phyloP scores from a whole-genome alignment of 1,140 invertebrate species.

The Acromyrmex heyeri region DNA sequence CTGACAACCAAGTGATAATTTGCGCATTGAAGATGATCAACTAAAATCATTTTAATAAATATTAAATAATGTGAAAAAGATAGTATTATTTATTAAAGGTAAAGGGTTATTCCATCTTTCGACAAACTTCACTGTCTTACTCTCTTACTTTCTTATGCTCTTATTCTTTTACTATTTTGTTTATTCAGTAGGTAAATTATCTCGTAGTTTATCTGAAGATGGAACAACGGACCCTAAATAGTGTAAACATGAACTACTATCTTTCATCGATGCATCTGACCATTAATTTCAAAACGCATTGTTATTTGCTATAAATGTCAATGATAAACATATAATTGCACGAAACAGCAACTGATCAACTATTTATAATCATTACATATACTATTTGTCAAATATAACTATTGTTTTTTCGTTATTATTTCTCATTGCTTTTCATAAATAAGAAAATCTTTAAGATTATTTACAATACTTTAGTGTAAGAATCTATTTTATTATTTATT shows the following conservation, averaged over 20 bases:
- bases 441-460: background rate
- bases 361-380: background rate
- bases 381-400: background rate
- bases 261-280: slow-evolving; percentile 7
- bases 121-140: no score
- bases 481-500: slow-evolving; percentile 2
- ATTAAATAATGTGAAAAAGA: background rate
- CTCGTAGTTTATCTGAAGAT: no score
- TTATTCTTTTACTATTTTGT: no score
- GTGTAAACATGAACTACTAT: background rate
- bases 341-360: background rate
- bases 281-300: background rate
- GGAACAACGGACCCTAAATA: no score
- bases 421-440: background rate
- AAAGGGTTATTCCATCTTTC: no score
- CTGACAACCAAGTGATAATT: slow-evolving; percentile 91
- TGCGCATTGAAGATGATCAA: slow-evolving; percentile 91
- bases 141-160: no score
- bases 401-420: background rate
- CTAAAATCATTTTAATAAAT: slow-evolving; percentile 16
- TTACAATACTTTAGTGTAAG: background rate
- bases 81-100: no score
- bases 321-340: background rate
- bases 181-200: no score
- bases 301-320: slow-evolving; percentile 14